Evolutionary conservation across 1,140 invertebrate species (phyloP).

Genomic region (Drosophila carrolli): DNA sequence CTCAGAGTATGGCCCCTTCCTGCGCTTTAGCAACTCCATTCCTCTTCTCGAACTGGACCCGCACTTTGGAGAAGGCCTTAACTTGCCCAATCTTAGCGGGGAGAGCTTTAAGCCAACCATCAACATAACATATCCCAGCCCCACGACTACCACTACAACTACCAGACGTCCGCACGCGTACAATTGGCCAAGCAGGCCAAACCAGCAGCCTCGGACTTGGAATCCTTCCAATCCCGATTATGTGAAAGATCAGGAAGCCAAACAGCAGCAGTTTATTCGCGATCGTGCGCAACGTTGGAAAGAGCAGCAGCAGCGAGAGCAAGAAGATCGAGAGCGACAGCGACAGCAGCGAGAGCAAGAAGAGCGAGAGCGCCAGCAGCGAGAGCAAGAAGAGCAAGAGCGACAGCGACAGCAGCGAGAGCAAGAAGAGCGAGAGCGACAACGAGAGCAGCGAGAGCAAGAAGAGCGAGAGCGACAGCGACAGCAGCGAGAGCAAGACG

Average conservation of each 20-base stretch:
- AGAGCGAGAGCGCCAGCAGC: slow-evolving; percentile 2
- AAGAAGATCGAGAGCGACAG: slow-evolving; percentile 3
- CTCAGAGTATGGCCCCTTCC: slow-evolving; percentile 70
- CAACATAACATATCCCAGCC: background rate
- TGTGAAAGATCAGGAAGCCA: slow-evolving; percentile 12
- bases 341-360: slow-evolving; percentile 2
- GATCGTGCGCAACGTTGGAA: slow-evolving; percentile 16
- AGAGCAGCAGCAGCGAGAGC: slow-evolving; percentile 15
- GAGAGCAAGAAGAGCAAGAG: slow-evolving; percentile 8
- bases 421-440: slow-evolving; percentile 7
- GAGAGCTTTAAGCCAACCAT: slow-evolving; percentile 33
- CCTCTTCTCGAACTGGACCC: slow-evolving; percentile 70
- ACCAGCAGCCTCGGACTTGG: slow-evolving; percentile 1
- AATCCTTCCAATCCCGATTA: slow-evolving; percentile 14
- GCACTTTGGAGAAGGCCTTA: slow-evolving; percentile 74
- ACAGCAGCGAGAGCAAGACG: no score
- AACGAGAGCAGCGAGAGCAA: background rate
- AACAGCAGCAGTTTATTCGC: slow-evolving; percentile 15
- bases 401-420: slow-evolving; percentile 2
- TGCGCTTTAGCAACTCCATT: slow-evolving; percentile 69
- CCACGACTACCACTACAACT: slow-evolving; percentile 9
- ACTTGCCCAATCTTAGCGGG: slow-evolving; percentile 59
- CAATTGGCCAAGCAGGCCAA: slow-evolving; percentile 18
- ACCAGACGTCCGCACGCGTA: slow-evolving; percentile 22
- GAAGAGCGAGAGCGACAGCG: no score